phyloP scores from a whole-genome alignment of 1,140 invertebrate species.

The Penaeus chinensis region DNA sequence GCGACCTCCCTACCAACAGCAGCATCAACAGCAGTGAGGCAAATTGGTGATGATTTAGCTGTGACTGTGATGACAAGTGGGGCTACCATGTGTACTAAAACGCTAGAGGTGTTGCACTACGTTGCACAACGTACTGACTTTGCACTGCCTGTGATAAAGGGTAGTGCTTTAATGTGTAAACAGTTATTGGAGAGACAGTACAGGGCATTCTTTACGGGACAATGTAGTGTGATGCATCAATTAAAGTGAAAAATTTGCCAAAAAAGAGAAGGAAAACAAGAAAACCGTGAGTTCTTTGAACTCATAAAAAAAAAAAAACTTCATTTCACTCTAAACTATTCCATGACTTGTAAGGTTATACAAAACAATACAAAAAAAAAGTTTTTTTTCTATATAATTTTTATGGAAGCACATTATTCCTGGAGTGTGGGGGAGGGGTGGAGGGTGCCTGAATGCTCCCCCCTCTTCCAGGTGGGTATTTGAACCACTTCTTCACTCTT shows the following conservation, averaged over 20 bases:
- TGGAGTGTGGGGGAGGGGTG: conserved; percentile 51
- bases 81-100: conserved; percentile 14
- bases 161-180: conserved; percentile 38
- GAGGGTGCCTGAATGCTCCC: conserved; percentile 50
- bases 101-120: conserved; percentile 37
- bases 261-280: conserved; percentile 59
- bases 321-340: conserved; percentile 53
- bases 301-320: conserved; percentile 48
- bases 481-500: conserved; percentile 21
- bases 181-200: conserved; percentile 57
- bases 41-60: conserved; percentile 12
- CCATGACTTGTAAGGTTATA: conserved; percentile 59
- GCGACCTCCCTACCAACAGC: conserved; percentile 32
- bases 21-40: conserved; percentile 35
- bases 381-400: conserved; percentile 48
- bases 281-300: conserved; percentile 48
- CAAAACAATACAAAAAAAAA: neutral
- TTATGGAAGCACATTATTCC: conserved; percentile 51
- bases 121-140: conserved; percentile 46
- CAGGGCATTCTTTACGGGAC: conserved; percentile 61
- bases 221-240: conserved; percentile 54
- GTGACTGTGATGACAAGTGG: conserved; percentile 35
- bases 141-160: conserved; percentile 30
- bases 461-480: conserved; percentile 40
- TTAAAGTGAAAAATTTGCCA: conserved; percentile 60